Evolutionary conservation across 1,140 invertebrate genomes (phyloP).

Genomic region (Penaeus japonicus): DNA sequence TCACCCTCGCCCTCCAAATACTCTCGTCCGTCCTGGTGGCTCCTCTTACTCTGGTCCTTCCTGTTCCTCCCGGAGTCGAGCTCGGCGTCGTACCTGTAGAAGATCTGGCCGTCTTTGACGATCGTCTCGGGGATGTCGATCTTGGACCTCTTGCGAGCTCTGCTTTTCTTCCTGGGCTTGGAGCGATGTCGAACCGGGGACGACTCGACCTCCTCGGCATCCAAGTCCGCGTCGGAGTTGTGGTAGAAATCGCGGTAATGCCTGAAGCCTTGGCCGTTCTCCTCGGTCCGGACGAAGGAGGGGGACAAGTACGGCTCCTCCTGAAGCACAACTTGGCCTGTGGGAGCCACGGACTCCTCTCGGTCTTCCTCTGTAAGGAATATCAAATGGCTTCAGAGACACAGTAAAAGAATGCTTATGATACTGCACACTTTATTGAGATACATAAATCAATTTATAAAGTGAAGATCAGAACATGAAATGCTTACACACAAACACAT

Average conservation of each 20-base stretch:
- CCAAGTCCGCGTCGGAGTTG: neutral
- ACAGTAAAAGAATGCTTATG: no score
- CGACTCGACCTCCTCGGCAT: neutral
- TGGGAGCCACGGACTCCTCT: neutral
- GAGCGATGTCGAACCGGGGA: neutral
- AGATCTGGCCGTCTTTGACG: conserved; percentile 44
- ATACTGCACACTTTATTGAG: no score
- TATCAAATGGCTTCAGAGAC: no score
- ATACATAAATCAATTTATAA: no score
- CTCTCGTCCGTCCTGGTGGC: neutral
- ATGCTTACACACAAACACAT: no score
- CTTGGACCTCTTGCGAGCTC: neutral
- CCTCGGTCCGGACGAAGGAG: neutral
- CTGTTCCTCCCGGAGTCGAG: neutral
- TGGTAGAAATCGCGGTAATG: conserved; percentile 25
- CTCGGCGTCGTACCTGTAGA: conserved; percentile 23
- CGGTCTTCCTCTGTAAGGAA: neutral
- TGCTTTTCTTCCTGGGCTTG: neutral
- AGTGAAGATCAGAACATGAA: no score
- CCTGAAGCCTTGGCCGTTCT: neutral
- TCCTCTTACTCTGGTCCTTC: conserved; percentile 25
- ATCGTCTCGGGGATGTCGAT: conserved; percentile 34
- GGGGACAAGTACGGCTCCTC: conserved; percentile 24
- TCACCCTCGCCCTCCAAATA: neutral
- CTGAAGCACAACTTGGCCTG: neutral